These are phyloP conservation scores for Anthonomus grandis DNA, from an alignment of 1,140 invertebrate genomes.

Conservation along the genomic window DNA sequence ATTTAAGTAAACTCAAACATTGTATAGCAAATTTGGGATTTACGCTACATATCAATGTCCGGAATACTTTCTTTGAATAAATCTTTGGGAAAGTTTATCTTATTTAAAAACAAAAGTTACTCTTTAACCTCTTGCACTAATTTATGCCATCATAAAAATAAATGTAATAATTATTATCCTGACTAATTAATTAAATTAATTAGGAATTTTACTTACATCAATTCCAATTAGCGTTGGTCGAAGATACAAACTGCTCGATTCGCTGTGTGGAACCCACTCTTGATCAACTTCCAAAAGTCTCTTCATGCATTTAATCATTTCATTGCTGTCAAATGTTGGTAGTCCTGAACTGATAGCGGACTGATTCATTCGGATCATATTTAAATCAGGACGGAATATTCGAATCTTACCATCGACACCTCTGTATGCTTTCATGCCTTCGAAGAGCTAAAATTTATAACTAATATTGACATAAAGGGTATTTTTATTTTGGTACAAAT, in stretches of 20 bases:
- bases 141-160: too few relatives aligned
- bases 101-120: background rate
- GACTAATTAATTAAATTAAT: too few relatives aligned
- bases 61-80: too few relatives aligned
- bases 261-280: constrained; percentile 94
- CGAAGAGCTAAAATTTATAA: constrained; percentile 81
- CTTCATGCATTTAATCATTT: constrained; percentile 84
- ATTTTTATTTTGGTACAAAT: too few relatives aligned
- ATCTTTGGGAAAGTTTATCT: background rate
- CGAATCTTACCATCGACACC: constrained; percentile 91
- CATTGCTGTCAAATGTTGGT: constrained; percentile 84
- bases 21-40: too few relatives aligned
- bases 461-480: background rate
- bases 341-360: constrained; percentile 82
- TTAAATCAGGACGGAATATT: constrained; percentile 92
- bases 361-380: constrained; percentile 89
- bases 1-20: too few relatives aligned
- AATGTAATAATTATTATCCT: too few relatives aligned
- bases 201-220: constrained; percentile 80
- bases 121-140: background rate
- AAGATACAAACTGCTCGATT: constrained; percentile 89
- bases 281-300: constrained; percentile 88
- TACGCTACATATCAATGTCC: too few relatives aligned
- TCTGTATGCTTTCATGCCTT: constrained; percentile 97
- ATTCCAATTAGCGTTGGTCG: constrained; percentile 95